Evolutionary conservation across 1,140 invertebrate genomes (phyloP), one percentile per base, ranked within the genome.

Genomic region (Drosophila lacteicornis): DNA sequence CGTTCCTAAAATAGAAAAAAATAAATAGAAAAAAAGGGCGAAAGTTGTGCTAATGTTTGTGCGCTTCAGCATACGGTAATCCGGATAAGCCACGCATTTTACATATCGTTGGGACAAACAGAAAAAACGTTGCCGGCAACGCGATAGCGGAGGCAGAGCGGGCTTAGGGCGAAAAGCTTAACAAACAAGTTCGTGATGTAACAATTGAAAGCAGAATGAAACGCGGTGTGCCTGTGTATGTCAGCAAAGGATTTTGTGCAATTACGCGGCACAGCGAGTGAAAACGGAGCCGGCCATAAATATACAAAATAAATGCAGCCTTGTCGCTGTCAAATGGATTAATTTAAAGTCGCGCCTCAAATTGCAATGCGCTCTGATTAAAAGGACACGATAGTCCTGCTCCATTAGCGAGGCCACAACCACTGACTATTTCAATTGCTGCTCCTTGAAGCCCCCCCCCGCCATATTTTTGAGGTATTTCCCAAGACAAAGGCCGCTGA

Each of bases 21-120:
- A 43, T 11, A 57, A 33, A 57, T 11, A 27, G 5, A 50, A 42
- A 40, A 22, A 22, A 19, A 15, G 19, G 46, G 15, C 25, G 36
- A 53, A 63, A 49, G 43, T 42, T 58, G 46, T 56, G 67, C 76
- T 79, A 76, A 77, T 77, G 66, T 79, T 79, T 79, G 76, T 79
- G 45, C 46, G 67, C 66, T 79, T 17, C 55, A 73, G 55, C 67
- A 79, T 65, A 51, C 33, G 47, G 76, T 79, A 79, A 79, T 79
- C 76, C 76, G 75, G 76, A 79, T 79, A 79, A 79, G 76, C 76
- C 75, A 79, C 66, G 75, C 76, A 79, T 79, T 79, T 79, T 79
- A 79, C 76, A 79, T 79, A 79, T 79, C 75, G 76, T 71, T 61
- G 74, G 36, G 51, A 62, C 58, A 79, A 79, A 79, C 67, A 62